These are phyloP conservation scores for Mycetomoellerius zeteki DNA, from an alignment of 1,140 invertebrate genomes.

Conservation along the genomic window DNA sequence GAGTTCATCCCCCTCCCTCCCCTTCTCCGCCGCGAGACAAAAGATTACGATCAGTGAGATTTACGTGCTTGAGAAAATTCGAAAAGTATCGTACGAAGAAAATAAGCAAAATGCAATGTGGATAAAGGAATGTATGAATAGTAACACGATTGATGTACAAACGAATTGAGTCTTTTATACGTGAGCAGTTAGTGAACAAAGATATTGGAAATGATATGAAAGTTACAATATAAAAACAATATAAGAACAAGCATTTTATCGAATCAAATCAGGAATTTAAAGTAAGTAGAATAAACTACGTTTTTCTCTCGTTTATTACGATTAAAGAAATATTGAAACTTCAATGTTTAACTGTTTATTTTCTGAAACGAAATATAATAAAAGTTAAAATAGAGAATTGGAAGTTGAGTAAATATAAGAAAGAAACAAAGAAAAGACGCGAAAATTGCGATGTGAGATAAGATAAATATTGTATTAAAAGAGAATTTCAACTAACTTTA, in stretches of 20 bases:
- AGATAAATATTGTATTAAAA: not conserved
- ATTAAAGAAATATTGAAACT: not conserved
- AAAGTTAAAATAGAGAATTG: constrained; percentile 20
- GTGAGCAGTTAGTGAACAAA: not conserved
- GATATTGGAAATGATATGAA: not conserved
- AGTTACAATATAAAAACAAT: not conserved
- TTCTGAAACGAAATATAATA: not conserved
- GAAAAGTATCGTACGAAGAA: not conserved
- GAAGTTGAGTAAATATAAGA: not conserved
- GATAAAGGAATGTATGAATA: not conserved
- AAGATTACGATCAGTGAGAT: not conserved
- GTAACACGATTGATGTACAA: not conserved
- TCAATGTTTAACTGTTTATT: constrained; percentile 4
- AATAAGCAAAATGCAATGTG: not conserved
- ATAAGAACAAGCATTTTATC: not conserved
- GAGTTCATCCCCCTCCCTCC: not conserved
- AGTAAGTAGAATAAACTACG: not conserved
- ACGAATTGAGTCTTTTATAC: not conserved
- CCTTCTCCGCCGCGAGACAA: not conserved
- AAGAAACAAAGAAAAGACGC: not conserved
- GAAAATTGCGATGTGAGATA: not conserved
- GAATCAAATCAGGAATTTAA: constrained; percentile 8
- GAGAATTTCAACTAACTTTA: not conserved
- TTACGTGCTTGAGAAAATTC: not conserved
- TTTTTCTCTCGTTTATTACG: not conserved